phyloP scores from a whole-genome alignment of 2,888 invertebrate species.

The Tubulanus polymorphus region DNA sequence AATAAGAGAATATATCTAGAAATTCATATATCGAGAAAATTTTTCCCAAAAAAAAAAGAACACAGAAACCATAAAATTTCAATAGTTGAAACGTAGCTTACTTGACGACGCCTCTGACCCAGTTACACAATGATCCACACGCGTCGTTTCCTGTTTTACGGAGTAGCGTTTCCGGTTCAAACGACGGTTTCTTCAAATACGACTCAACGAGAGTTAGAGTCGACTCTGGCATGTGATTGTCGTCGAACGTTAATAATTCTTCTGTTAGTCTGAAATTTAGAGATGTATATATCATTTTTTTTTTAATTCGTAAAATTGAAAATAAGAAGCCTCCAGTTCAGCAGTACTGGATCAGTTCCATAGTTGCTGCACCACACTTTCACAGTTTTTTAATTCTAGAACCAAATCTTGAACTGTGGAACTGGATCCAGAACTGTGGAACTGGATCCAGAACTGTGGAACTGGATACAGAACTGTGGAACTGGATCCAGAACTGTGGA shows the following conservation, averaged over 20 bases:
- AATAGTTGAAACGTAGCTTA: too few relatives aligned
- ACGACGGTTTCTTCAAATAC: constrained; percentile 47
- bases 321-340: too few relatives aligned
- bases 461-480: too few relatives aligned
- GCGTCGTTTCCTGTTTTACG: constrained; percentile 45
- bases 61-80: neutral
- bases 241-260: constrained; percentile 52
- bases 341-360: too few relatives aligned
- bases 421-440: too few relatives aligned
- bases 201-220: constrained; percentile 48
- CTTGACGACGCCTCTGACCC: constrained; percentile 51
- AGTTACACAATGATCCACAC: constrained; percentile 48
- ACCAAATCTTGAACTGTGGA: too few relatives aligned
- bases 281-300: too few relatives aligned
- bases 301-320: too few relatives aligned
- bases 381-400: too few relatives aligned
- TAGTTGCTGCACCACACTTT: too few relatives aligned
- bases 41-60: neutral
- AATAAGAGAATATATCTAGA: neutral
- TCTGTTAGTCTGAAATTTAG: constrained; percentile 49
- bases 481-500: too few relatives aligned
- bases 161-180: constrained; percentile 43
- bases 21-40: neutral
- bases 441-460: too few relatives aligned
- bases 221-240: constrained; percentile 46